phyloP scores from a whole-genome alignment of 2,888 invertebrate species.

The Synanthedon tipuliformis region DNA sequence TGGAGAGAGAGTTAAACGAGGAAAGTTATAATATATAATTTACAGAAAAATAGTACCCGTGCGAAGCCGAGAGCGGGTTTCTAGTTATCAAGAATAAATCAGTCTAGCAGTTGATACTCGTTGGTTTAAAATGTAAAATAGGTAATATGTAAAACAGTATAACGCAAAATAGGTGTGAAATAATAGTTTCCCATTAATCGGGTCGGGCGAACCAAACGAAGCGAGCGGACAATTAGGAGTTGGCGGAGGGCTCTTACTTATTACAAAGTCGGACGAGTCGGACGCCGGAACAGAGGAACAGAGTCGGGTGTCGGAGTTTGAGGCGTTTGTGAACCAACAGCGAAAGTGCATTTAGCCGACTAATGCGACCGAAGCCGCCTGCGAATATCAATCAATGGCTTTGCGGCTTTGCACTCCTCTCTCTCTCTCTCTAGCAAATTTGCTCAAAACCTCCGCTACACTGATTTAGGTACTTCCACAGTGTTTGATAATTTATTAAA shows the following conservation, averaged over 20 bases:
- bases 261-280: slow-evolving; percentile 19
- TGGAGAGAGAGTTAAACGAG: too few species aligned
- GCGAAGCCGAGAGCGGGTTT: too few species aligned
- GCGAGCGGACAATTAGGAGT: slow-evolving; percentile 46
- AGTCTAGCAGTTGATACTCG: too few species aligned
- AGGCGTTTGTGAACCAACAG: slow-evolving; percentile 36
- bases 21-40: too few species aligned
- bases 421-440: slow-evolving; percentile 6
- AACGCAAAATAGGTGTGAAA: not conserved
- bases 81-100: too few species aligned
- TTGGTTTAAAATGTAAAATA: too few species aligned
- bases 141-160: too few species aligned
- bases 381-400: slow-evolving; percentile 50
- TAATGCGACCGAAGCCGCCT: slow-evolving; percentile 33
- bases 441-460: slow-evolving; percentile 6
- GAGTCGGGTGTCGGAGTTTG: slow-evolving; percentile 16
- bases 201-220: slow-evolving; percentile 22
- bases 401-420: slow-evolving; percentile 14
- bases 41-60: too few species aligned
- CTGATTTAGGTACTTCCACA: slow-evolving; percentile 14
- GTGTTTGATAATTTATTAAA: not conserved
- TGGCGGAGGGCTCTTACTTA: slow-evolving; percentile 28
- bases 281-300: too few species aligned
- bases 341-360: slow-evolving; percentile 55
- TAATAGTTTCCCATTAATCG: slow-evolving; percentile 31